phyloP scores from a whole-genome alignment of 2,888 invertebrate genomes.

The Drosophila mayaguana region DNA sequence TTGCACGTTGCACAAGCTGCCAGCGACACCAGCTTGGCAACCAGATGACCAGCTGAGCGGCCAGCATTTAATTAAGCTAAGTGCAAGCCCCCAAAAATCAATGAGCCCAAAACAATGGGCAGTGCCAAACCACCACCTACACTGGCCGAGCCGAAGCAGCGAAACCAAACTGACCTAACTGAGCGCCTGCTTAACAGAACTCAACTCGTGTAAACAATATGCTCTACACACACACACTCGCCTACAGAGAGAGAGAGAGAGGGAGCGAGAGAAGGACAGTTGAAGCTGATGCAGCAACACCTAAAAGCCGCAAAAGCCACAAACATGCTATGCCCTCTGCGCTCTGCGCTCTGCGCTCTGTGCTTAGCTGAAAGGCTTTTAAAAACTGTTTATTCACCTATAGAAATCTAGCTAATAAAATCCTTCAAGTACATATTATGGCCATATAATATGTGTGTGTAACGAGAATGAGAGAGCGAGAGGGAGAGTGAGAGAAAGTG shows the following conservation, averaged over 20 bases:
- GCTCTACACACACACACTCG: not conserved
- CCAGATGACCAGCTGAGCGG: not conserved
- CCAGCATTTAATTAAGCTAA: slow-evolving; percentile 75
- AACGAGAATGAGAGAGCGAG: not conserved
- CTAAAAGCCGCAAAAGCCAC: slow-evolving; percentile 19
- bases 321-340: slow-evolving; percentile 10
- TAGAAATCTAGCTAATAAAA: slow-evolving; percentile 11
- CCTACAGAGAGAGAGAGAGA: not conserved
- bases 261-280: not conserved
- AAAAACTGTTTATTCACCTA: not conserved
- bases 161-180: slow-evolving; percentile 26
- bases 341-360: not conserved
- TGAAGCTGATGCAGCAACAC: slow-evolving; percentile 14
- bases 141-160: not conserved
- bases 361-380: slow-evolving; percentile 1
- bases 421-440: slow-evolving; percentile 5
- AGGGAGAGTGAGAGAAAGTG: not conserved
- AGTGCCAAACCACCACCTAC: not conserved
- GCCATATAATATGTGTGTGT: not conserved
- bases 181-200: slow-evolving; percentile 7
- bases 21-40: not conserved
- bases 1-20: slow-evolving; percentile 37
- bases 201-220: slow-evolving; percentile 14
- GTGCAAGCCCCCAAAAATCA: slow-evolving; percentile 63
- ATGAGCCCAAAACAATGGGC: slow-evolving; percentile 42